Conservation (phyloP, 2,113 vertebrate species). For the Corynorhinus townsendii region DNA sequence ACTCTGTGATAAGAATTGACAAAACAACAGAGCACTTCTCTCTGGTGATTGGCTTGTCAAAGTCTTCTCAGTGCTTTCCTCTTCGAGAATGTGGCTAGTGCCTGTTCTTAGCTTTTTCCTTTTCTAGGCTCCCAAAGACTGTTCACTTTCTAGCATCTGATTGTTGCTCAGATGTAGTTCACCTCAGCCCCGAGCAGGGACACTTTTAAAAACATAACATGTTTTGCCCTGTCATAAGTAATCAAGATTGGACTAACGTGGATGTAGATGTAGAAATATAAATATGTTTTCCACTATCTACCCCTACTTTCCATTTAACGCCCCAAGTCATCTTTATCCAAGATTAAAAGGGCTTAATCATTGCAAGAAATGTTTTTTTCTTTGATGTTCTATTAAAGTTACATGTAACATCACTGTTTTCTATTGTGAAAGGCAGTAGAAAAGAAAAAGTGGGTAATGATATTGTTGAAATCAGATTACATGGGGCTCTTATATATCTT, state of each 20-base stretch:
- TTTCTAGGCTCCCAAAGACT: not conserved
- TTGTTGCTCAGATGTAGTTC: not conserved
- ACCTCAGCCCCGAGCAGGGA: not conserved
- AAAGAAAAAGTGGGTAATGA: not conserved
- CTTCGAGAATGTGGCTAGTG: not conserved
- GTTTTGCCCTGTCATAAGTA: not conserved
- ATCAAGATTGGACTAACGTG: not conserved
- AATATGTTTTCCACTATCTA: not conserved
- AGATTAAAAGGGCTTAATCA: not conserved
- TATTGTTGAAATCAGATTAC: not conserved
- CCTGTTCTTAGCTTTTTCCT: not conserved
- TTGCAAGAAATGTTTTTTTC: not conserved
- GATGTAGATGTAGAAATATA: not conserved
- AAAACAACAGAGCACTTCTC: not conserved
- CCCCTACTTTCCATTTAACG: not conserved
- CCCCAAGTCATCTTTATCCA: not conserved
- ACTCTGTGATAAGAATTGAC: not conserved
- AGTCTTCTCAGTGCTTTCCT: not conserved
- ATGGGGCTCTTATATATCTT: not conserved
- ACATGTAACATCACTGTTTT: not conserved
- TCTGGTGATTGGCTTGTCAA: not conserved
- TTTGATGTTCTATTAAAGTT: not conserved
- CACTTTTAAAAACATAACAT: not conserved
- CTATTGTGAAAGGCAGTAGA: not conserved
- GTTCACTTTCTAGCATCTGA: not conserved